These are phyloP conservation scores for Drosophila setosimentum DNA, from an alignment of 2,888 invertebrate species.

Conservation along the genomic window DNA sequence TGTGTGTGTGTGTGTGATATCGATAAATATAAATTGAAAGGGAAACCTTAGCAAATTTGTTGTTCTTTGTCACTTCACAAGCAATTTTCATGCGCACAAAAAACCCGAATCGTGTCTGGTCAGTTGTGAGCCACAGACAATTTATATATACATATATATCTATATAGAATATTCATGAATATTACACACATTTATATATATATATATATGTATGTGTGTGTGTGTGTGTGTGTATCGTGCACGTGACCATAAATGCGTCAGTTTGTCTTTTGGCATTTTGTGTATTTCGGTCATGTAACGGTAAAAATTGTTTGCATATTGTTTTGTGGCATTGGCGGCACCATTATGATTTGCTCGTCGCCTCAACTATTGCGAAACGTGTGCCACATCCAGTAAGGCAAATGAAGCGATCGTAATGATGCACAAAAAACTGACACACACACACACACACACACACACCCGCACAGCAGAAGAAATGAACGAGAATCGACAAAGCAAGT, in stretches of 20 bases:
- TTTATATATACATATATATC: neutral
- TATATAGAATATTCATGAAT: slow-evolving; percentile 1
- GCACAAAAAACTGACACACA: slow-evolving; percentile 33
- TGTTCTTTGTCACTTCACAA: slow-evolving; percentile 46
- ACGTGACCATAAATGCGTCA: slow-evolving; percentile 77
- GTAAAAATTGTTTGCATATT: slow-evolving; percentile 82
- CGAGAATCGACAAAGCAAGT: slow-evolving; percentile 33
- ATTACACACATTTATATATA: slow-evolving; percentile 6
- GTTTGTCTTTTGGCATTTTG: slow-evolving; percentile 53
- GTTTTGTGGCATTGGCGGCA: slow-evolving; percentile 64
- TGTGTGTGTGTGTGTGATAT: slow-evolving; percentile 5
- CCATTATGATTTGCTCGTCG: slow-evolving; percentile 55
- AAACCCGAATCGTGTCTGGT: slow-evolving; percentile 48
- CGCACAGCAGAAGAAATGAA: neutral
- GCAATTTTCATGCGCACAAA: slow-evolving; percentile 43
- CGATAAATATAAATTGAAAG: slow-evolving; percentile 37
- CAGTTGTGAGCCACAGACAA: slow-evolving; percentile 34
- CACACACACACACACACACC: neutral
- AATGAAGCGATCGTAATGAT: slow-evolving; percentile 77
- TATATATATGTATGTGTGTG: neutral
- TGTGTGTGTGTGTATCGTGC: slow-evolving; percentile 34
- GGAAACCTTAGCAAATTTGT: slow-evolving; percentile 8
- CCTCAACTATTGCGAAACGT: slow-evolving; percentile 61
- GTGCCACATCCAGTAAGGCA: slow-evolving; percentile 79
- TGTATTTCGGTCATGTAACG: slow-evolving; percentile 79